Evolutionary conservation across 2,888 invertebrate genomes (phyloP), one percentile per base, ranked within the genome.

Genomic region (Aphidius colemani): DNA sequence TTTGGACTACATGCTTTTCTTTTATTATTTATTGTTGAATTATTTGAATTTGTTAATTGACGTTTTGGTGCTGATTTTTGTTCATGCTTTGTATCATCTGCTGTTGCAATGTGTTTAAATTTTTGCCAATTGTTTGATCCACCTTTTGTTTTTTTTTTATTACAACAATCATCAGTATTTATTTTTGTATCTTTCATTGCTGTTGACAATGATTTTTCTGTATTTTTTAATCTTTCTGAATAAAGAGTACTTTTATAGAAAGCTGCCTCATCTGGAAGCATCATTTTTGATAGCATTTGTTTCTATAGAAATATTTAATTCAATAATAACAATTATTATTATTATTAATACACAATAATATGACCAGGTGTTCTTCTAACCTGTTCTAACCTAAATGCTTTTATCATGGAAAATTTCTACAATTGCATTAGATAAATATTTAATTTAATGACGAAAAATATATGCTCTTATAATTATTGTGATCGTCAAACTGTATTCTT

Each of bases 71-170:
- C 61, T 40, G 60, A 45, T 46, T 71, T 63, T n/a, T 66, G 61
- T 1, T 61, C 18, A 3, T 18, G 18, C n/a, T n/a, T n/a, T 18
- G 18, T 18, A 18, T 18, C 18, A 18, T 18, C 7, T 10, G 61
- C 6, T 53, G 69, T 39, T 10, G 76, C 66, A 30, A 74, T 58
- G 55, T 60, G 71, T 58, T 74, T 76, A 58, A 69, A 82, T 56
- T 71, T 76, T 46, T 78, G 72, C 81, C 81, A 82, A 67, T 82
- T 82, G 6, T 74, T 72, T 48, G 65, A 68, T 9, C 59, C 30
- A 41, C 40, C 7, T 43, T 53, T 55, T 10, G 45, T 41, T 41
- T 41, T 41, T 9, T 43, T 63, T 8, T 55, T 49, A 6, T 40
- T 11, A 10, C 46, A 30, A 7, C 40, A 11, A 2, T 7, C 7